Evolutionary conservation across 1,140 invertebrate species (phyloP), one percentile per base, ranked within the genome.

Genomic region (Drosophila kohkoa): DNA sequence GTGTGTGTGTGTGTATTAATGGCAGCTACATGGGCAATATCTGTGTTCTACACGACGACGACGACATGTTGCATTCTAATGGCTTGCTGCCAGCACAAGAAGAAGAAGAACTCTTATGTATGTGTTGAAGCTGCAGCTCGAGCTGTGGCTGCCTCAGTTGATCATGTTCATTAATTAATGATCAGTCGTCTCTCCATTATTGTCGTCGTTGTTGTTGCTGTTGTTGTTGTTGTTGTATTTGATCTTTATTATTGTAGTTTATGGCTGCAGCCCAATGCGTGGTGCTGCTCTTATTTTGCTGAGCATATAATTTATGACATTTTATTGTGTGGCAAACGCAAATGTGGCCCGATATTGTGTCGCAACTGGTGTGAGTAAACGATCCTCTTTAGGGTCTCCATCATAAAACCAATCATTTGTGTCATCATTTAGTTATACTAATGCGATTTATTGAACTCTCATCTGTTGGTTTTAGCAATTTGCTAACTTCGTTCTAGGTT

Each of bases 91-190:
- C 48, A 25, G 20, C 20, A 25, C 3, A 25, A 4, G 20, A 4
- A 25, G 20, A 25, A 25, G 20, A 15, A 81, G 77, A 85, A 85
- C 69, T 83, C 68, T 76, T 76, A 15, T 28, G 46, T 76, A 15
- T 28, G 46, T 51, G 46, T 63, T 55, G 51, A 15, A 54, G 60
- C 28, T 41, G 46, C 16, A 38, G 3, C 54, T 57, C 10, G 30
- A 41, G 32, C 35, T 57, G 32, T 38, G 52, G 52, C 52, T 69
- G 82, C 73, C 73, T 68, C 70, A 51, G 77, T 73, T 88, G 85
- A 89, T 88, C 85, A 85, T 88, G 81, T 89, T 78, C 85, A 89
- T 88, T 88, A 89, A 88, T 88, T 88, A 88, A 88, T 89, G 83
- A 88, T 88, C 81, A 81, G 85, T 85, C 70, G 80, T 55, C 70